A percentile compares a stretch with the other conserved stretches of the same genome.
Evolutionary conservation across 1,140 invertebrate genomes (phyloP).

Genomic region (Nymphalis io): DNA sequence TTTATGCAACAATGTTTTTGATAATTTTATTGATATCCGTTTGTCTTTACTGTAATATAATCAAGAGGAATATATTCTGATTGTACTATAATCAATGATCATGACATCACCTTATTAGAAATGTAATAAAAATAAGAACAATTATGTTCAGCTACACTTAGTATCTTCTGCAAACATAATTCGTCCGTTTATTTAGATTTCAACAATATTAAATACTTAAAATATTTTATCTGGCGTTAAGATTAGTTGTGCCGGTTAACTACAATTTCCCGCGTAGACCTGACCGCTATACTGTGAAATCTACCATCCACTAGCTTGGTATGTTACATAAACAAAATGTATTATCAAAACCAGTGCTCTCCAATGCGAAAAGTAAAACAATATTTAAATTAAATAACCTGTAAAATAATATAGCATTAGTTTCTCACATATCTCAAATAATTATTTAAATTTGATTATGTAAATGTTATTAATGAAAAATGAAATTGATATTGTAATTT

Average conservation of each 20-base stretch:
- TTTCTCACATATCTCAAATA: no score
- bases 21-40: no score
- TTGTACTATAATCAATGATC: no score
- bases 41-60: no score
- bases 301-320: slow-evolving; percentile 38
- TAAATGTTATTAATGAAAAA: no score
- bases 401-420: no score
- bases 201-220: slow-evolving; percentile 26
- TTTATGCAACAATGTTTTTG: background rate
- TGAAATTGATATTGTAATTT: no score
- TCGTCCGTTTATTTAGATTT: slow-evolving; percentile 13
- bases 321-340: slow-evolving; percentile 44
- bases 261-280: slow-evolving; percentile 38
- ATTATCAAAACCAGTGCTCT: slow-evolving; percentile 38
- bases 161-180: background rate
- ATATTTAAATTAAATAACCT: background rate
- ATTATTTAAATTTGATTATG: no score
- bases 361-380: slow-evolving; percentile 6
- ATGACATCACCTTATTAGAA: no score
- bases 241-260: slow-evolving; percentile 39
- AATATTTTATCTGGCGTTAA: slow-evolving; percentile 36
- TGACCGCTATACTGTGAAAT: slow-evolving; percentile 42
- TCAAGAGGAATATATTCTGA: no score
- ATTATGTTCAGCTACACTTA: no score
- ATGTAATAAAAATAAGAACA: no score